Percentiles rank a stretch among this genome's conserved stretches.
These are phyloP conservation scores for Medauroidea extradentata DNA, from an alignment of 1,140 invertebrate genomes.

Conservation along the genomic window DNA sequence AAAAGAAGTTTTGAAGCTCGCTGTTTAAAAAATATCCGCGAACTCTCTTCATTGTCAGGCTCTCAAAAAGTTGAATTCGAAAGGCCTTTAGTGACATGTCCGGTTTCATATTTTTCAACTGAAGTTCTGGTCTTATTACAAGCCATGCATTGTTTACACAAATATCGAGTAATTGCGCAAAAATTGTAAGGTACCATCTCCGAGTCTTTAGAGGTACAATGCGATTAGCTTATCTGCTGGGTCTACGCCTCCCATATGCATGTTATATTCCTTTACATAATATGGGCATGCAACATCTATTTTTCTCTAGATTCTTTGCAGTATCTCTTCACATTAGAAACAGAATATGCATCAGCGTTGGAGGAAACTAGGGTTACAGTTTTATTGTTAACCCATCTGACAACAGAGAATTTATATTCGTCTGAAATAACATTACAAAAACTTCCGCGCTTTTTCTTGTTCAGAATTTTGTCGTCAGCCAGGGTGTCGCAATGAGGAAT, in stretches of 20 bases:
- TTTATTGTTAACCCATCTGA: slow-evolving; percentile 46
- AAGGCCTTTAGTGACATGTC: too few relatives aligned
- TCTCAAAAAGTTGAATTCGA: too few relatives aligned
- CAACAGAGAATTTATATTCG: slow-evolving; percentile 24
- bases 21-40: too few relatives aligned
- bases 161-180: too few relatives aligned
- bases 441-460: slow-evolving; percentile 36
- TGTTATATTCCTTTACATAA: slow-evolving; percentile 42
- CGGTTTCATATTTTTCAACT: too few relatives aligned
- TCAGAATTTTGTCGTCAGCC: slow-evolving; percentile 32
- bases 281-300: slow-evolving; percentile 38
- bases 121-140: too few relatives aligned
- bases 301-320: slow-evolving; percentile 28
- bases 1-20: too few relatives aligned
- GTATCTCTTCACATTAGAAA: slow-evolving; percentile 31
- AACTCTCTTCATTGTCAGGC: too few relatives aligned
- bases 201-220: slow-evolving; percentile 25
- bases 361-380: slow-evolving; percentile 39
- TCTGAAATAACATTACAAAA: slow-evolving; percentile 20
- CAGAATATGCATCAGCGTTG: slow-evolving; percentile 34
- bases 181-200: too few relatives aligned
- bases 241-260: slow-evolving; percentile 35
- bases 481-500: slow-evolving; percentile 1
- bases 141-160: too few relatives aligned
- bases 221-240: slow-evolving; percentile 44